These are phyloP conservation scores for Leptopilina syphax DNA, from an alignment of 2,888 invertebrate species.

Conservation along the genomic window DNA sequence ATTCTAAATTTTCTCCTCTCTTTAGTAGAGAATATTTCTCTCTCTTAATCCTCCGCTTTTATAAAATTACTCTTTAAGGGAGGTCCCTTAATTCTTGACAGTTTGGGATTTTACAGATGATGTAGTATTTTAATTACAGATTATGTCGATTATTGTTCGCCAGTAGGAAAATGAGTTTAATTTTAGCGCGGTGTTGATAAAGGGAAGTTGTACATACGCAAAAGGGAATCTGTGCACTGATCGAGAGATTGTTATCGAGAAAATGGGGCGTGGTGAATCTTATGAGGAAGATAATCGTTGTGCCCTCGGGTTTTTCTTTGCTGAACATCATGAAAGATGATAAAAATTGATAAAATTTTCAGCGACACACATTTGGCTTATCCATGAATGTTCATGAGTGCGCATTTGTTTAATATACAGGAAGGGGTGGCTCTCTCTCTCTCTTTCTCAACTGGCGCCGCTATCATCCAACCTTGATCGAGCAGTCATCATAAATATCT, in stretches of 20 bases:
- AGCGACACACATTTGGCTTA: conserved; percentile 29
- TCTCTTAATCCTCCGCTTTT: too few species aligned
- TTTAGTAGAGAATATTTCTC: too few species aligned
- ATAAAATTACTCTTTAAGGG: too few species aligned
- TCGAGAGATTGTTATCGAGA: conserved; percentile 12
- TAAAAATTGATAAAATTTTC: conserved; percentile 35
- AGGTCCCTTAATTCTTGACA: too few species aligned
- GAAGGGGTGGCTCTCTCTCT: too few species aligned
- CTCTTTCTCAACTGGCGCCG: conserved; percentile 30
- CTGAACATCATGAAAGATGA: conserved; percentile 33
- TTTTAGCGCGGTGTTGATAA: conserved; percentile 4
- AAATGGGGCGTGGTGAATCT: conserved; percentile 10
- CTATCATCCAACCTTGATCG: conserved; percentile 51
- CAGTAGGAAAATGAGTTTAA: too few species aligned
- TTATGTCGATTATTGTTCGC: too few species aligned
- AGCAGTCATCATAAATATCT: conserved; percentile 48
- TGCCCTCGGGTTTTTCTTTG: conserved; percentile 27
- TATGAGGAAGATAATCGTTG: conserved; percentile 18
- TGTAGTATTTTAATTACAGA: too few species aligned
- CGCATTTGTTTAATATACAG: conserved; percentile 49
- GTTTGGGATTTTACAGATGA: too few species aligned
- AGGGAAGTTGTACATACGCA: conserved; percentile 1
- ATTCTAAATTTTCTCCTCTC: conserved; percentile 12
- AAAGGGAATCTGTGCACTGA: conserved; percentile 18
- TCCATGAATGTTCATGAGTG: conserved; percentile 34